These are phyloP conservation scores for Hiodon tergisus DNA, from an alignment of 2,113 vertebrate species.

Conservation along the genomic window DNA sequence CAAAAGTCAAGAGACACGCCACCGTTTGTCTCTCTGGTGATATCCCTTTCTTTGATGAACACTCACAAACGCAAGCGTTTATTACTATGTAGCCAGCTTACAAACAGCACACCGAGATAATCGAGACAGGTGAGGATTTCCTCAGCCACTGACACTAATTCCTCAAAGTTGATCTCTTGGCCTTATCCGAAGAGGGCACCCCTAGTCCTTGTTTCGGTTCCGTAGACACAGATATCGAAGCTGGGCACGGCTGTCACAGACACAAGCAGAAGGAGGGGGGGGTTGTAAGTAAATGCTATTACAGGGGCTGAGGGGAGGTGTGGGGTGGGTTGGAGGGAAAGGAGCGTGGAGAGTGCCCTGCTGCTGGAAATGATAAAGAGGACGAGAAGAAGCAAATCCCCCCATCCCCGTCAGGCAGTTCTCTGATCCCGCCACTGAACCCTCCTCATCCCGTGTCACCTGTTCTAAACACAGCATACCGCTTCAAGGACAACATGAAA, in stretches of 20 bases:
- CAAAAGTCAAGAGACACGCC: too few species aligned
- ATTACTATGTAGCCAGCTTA: not conserved
- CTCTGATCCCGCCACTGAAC: not conserved
- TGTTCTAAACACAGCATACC: not conserved
- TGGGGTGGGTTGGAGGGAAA: not conserved
- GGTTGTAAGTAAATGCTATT: not conserved
- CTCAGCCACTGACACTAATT: not conserved
- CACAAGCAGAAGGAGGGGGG: too few species aligned
- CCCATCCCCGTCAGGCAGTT: not conserved
- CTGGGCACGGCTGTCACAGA: too few species aligned
- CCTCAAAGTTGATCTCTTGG: not conserved
- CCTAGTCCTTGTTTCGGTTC: not conserved
- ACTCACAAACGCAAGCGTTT: too few species aligned
- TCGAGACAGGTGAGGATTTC: slow-evolving; percentile 4
- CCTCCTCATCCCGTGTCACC: not conserved
- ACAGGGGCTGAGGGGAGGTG: not conserved
- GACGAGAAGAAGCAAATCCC: not conserved
- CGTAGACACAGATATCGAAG: not conserved
- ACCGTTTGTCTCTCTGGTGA: too few species aligned
- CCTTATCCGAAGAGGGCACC: slow-evolving; percentile 12
- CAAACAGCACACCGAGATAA: not conserved
- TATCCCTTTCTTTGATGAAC: too few species aligned
- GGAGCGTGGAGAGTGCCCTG: not conserved
- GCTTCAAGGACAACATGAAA: not conserved
- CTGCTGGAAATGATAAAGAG: not conserved